phyloP scores from a whole-genome alignment of 1,140 invertebrate genomes.

The Drosophila saltans region DNA sequence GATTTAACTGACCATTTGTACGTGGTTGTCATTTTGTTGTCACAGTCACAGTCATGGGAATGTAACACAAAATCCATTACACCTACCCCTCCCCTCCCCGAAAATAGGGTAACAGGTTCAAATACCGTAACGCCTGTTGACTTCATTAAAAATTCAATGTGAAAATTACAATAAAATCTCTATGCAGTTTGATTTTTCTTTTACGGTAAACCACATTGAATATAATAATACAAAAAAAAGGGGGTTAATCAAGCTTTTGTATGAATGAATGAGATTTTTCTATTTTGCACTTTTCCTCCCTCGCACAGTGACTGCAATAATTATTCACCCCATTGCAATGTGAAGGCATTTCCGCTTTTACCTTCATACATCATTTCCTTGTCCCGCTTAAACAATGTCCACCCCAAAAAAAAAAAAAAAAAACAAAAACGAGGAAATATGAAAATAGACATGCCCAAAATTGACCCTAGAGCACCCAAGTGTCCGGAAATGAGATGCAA shows the following conservation, averaged over 20 bases:
- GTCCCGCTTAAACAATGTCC: conserved; percentile 51
- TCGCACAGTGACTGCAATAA: conserved; percentile 55
- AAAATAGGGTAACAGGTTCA: conserved; percentile 48
- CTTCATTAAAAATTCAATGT: conserved; percentile 62
- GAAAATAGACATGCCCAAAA: background rate
- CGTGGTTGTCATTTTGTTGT: conserved; percentile 22
- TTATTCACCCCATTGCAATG: conserved; percentile 70
- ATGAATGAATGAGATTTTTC: conserved; percentile 12
- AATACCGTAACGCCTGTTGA: conserved; percentile 65
- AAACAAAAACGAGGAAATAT: background rate
- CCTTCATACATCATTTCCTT: conserved; percentile 36
- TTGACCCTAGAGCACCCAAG: conserved; percentile 77
- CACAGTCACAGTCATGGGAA: conserved; percentile 60
- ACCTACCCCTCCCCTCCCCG: background rate
- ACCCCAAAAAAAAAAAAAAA: conserved; percentile 9
- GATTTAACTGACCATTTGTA: conserved; percentile 24
- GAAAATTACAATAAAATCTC: conserved; percentile 48
- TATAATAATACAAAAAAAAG: background rate
- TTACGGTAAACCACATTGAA: conserved; percentile 13
- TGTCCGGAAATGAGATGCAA: conserved; percentile 83
- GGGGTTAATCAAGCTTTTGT: conserved; percentile 11
- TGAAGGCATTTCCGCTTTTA: conserved; percentile 71
- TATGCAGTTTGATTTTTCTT: conserved; percentile 39
- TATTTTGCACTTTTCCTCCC: conserved; percentile 20
- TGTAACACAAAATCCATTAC: conserved; percentile 29